These are phyloP conservation scores for Melanerpes aurifrons DNA, from an alignment of 2,113 vertebrate species.

Conservation along the genomic window DNA sequence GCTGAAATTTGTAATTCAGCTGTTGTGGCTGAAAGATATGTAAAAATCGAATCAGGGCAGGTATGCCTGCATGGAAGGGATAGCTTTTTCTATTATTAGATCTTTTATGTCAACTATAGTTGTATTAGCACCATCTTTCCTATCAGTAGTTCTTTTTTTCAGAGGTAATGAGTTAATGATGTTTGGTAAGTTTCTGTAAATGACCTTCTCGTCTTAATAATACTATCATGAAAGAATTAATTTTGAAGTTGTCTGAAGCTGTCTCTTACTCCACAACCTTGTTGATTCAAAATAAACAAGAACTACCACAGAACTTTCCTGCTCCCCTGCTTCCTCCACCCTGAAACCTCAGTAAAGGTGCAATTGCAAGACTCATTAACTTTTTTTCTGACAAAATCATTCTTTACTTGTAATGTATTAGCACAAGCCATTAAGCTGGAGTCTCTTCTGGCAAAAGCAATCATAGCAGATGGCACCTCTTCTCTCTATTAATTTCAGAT, in stretches of 20 bases:
- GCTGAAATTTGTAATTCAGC: not conserved
- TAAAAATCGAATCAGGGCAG: not conserved
- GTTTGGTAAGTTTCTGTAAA: not conserved
- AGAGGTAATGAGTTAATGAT: not conserved
- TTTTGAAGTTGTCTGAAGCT: not conserved
- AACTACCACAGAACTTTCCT: not conserved
- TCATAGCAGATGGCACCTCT: slow-evolving; percentile 73
- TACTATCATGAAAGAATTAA: not conserved
- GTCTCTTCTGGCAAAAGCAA: slow-evolving; percentile 73
- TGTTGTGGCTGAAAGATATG: not conserved
- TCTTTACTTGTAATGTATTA: slow-evolving; percentile 59
- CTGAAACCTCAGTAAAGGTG: not conserved
- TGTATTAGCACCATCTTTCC: not conserved
- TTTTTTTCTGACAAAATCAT: slow-evolving; percentile 59
- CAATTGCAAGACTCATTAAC: slow-evolving; percentile 62
- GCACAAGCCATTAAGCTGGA: slow-evolving; percentile 67
- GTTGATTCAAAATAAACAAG: not conserved
- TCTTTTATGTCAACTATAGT: not conserved
- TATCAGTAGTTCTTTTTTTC: not conserved
- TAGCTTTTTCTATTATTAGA: not conserved
- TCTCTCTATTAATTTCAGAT: slow-evolving; percentile 74
- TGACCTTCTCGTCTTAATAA: not conserved
- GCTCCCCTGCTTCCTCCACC: not conserved
- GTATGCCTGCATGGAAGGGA: not conserved
- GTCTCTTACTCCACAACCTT: not conserved